These are phyloP conservation scores for Semaprochilodus insignis DNA, from an alignment of 2,797 vertebrate species.

Conservation along the genomic window DNA sequence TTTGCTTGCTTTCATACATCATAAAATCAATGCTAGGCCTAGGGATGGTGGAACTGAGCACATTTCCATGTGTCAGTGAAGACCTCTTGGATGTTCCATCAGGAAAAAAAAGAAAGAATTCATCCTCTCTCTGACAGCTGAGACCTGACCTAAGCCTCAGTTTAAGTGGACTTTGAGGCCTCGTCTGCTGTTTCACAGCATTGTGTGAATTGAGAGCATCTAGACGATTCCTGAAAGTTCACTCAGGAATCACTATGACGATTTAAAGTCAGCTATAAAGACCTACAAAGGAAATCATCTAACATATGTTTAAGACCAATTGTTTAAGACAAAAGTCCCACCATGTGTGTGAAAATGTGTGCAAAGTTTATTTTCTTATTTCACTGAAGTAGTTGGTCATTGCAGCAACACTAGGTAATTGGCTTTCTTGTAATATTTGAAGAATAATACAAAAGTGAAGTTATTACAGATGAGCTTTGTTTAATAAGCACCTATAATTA, in stretches of 20 bases:
- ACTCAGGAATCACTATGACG: slow-evolving; percentile 5
- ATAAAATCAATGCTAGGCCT: slow-evolving; percentile 56
- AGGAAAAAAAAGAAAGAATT: slow-evolving; percentile 18
- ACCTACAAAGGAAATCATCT: slow-evolving; percentile 34
- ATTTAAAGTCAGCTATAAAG: slow-evolving; percentile 18
- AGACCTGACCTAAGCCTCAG: slow-evolving; percentile 35
- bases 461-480: neutral
- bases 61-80: slow-evolving; percentile 57
- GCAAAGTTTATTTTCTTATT: slow-evolving; percentile 24
- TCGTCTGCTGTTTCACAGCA: slow-evolving; percentile 22
- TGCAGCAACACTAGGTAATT: neutral
- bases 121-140: slow-evolving; percentile 42
- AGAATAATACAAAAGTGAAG: neutral
- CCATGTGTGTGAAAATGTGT: neutral
- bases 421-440: neutral
- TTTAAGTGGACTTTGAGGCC: slow-evolving; percentile 36
- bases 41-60: slow-evolving; percentile 46
- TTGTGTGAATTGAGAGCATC: neutral
- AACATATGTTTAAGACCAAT: slow-evolving; percentile 11
- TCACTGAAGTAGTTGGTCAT: slow-evolving; percentile 13
- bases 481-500: neutral
- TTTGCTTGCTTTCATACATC: slow-evolving; percentile 56
- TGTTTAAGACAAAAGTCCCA: neutral
- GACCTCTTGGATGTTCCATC: slow-evolving; percentile 43
- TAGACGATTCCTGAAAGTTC: neutral